A percentile compares a stretch with the other conserved stretches of the same genome.
These are phyloP conservation scores for Cryptomyrus ogoouensis DNA, from an alignment of 2,113 vertebrate genomes.

Conservation along the genomic window DNA sequence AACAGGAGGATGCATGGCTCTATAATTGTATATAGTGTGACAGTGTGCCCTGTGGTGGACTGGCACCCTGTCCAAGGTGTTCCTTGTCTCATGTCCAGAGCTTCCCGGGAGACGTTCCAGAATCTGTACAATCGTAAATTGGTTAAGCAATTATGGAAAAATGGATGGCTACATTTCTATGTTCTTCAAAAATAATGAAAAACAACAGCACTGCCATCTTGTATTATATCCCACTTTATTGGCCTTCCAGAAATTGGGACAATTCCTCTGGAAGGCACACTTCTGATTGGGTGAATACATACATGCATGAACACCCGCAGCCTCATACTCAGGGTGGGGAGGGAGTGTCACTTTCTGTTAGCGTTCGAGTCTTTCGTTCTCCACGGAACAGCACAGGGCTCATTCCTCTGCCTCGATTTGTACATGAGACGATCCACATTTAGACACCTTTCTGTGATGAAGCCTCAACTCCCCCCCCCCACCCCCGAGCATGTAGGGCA, in stretches of 20 bases:
- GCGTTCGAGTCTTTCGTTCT: background rate
- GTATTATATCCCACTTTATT: background rate
- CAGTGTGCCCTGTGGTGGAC: background rate
- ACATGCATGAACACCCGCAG: background rate
- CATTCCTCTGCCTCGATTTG: background rate
- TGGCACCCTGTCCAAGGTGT: background rate
- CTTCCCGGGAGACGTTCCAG: background rate
- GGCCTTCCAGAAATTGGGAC: background rate
- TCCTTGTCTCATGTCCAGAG: background rate
- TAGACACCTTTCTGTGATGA: background rate
- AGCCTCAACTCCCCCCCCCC: background rate
- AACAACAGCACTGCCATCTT: background rate
- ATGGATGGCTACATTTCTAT: background rate
- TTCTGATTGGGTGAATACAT: background rate
- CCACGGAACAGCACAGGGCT: background rate
- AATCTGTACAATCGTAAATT: background rate
- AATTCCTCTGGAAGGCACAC: background rate
- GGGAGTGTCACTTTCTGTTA: background rate
- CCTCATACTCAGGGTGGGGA: background rate
- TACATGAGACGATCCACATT: background rate
- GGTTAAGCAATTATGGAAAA: background rate
- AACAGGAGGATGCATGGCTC: background rate
- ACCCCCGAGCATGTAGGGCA: background rate
- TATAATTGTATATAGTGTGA: background rate
- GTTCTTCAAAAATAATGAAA: background rate